A percentile compares a stretch with the other conserved stretches of the same genome.
Conservation (phyloP, 2,797 vertebrate species). For the Otus scops region DNA sequence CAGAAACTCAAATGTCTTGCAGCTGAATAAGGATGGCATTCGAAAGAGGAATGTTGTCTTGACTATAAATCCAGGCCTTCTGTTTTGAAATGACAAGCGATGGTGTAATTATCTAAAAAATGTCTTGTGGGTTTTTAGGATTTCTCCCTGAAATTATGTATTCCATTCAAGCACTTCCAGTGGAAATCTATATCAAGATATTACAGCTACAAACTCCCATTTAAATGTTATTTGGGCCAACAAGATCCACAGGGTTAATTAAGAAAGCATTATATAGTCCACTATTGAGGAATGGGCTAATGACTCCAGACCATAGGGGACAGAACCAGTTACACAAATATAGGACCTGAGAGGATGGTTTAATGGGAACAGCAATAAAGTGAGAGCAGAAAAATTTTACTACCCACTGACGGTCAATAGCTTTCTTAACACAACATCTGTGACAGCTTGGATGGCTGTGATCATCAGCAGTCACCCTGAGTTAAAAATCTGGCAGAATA, state of each 20-base stretch:
- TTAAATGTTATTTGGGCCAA: conserved; percentile 57
- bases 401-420: conserved; percentile 54
- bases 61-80: background rate
- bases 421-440: conserved; percentile 64
- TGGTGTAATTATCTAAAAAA: background rate
- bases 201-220: conserved; percentile 7
- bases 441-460: background rate
- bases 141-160: conserved; percentile 11
- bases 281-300: conserved; percentile 14
- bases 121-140: background rate
- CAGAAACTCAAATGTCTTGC: background rate
- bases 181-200: conserved; percentile 25
- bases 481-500: background rate
- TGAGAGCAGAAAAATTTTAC: conserved; percentile 54
- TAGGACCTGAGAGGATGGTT: conserved; percentile 55
- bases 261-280: conserved; percentile 27
- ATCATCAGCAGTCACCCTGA: background rate
- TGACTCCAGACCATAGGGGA: conserved; percentile 10
- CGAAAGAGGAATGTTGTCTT: background rate
- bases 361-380: conserved; percentile 67
- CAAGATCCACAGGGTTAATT: conserved; percentile 64
- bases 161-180: conserved; percentile 13
- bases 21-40: background rate
- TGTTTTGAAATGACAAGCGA: background rate
- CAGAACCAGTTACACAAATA: conserved; percentile 54